Evolutionary conservation across 1,140 invertebrate genomes (phyloP).

Genomic region (Rhagoletis pomonella): DNA sequence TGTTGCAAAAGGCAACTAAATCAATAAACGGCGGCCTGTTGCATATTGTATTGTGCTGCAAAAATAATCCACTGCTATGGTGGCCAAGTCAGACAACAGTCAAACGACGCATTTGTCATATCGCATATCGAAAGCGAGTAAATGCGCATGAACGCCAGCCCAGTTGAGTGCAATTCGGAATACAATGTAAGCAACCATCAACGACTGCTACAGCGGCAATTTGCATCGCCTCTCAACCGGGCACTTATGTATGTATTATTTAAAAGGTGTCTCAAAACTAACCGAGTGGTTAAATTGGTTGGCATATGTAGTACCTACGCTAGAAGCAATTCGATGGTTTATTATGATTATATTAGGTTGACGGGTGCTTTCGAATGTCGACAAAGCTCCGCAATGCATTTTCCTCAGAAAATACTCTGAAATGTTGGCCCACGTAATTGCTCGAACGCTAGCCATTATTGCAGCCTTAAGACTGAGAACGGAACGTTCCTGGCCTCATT

Average conservation of each 20-base stretch:
- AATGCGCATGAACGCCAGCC: neutral
- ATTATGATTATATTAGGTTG: too few relatives aligned
- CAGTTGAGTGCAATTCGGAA: neutral
- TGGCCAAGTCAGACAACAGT: neutral
- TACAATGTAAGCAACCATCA: neutral
- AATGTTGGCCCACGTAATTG: too few relatives aligned
- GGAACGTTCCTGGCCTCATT: too few relatives aligned
- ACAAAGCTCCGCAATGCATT: too few relatives aligned
- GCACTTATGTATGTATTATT: neutral
- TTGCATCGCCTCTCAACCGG: conserved; percentile 31
- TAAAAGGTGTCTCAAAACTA: neutral
- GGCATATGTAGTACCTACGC: too few relatives aligned
- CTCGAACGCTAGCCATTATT: too few relatives aligned
- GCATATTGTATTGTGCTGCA: neutral
- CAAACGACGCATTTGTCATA: conserved; percentile 45
- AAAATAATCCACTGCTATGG: neutral
- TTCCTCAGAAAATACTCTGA: too few relatives aligned
- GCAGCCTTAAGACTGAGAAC: too few relatives aligned
- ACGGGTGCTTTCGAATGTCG: too few relatives aligned
- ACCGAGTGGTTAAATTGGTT: too few relatives aligned
- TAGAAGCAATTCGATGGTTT: too few relatives aligned
- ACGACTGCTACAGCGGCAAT: neutral
- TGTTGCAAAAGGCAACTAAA: neutral
- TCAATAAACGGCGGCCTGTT: neutral
- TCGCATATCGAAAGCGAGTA: conserved; percentile 30